Conservation (phyloP, 2,113 vertebrate species). For the Caloenas nicobarica region DNA sequence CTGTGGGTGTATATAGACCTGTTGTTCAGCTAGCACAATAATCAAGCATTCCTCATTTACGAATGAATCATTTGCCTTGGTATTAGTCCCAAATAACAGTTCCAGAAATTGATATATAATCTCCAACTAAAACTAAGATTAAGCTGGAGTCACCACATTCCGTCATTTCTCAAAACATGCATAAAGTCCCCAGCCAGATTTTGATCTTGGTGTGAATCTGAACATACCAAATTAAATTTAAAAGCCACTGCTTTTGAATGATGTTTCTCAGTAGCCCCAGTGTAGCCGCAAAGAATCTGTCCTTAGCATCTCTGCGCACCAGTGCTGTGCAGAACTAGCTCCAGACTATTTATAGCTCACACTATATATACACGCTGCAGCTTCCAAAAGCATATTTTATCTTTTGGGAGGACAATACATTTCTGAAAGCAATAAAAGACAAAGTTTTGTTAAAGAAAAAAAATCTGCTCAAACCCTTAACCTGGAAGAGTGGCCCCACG, state of each 20-base stretch:
- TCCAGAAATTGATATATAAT: neutral
- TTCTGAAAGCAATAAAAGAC: slow-evolving; percentile 32
- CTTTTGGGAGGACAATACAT: slow-evolving; percentile 52
- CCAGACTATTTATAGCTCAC: slow-evolving; percentile 55
- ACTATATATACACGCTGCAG: slow-evolving; percentile 32
- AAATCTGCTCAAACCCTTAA: slow-evolving; percentile 30
- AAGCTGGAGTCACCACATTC: neutral
- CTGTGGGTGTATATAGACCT: neutral
- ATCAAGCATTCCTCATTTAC: neutral
- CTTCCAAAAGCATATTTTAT: slow-evolving; percentile 44
- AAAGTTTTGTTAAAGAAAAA: neutral
- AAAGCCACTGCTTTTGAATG: neutral
- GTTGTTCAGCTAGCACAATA: neutral
- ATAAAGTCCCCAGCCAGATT: neutral
- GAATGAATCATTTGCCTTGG: neutral
- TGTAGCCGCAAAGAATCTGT: neutral
- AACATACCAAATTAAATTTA: neutral
- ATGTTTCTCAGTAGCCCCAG: neutral
- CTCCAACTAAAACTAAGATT: neutral
- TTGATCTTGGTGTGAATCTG: neutral
- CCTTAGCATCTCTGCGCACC: neutral
- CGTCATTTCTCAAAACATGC: neutral
- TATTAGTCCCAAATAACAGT: slow-evolving; percentile 1
- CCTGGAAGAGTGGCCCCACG: slow-evolving; percentile 12
- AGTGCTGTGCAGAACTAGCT: neutral